Percentiles rank a stretch among this genome's conserved stretches.
Evolutionary conservation across 2,797 vertebrate species (phyloP).

Genomic region (Corythornis leucogaster): DNA sequence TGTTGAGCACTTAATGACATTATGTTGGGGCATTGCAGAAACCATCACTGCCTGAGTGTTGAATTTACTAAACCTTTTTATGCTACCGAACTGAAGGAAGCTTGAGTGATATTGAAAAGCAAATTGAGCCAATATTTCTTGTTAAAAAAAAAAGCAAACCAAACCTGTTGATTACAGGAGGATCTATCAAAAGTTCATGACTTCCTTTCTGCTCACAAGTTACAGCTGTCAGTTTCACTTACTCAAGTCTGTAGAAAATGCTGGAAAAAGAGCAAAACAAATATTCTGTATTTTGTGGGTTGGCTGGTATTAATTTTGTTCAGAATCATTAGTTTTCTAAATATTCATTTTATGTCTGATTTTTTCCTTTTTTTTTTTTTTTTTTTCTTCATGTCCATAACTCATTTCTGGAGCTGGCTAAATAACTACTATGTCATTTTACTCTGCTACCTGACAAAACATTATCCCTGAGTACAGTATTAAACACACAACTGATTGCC

Average conservation of each 20-base stretch:
- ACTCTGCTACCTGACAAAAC: background rate
- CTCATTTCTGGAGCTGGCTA: background rate
- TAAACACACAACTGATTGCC: background rate
- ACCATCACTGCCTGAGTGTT: slow-evolving; percentile 59
- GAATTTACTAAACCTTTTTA: slow-evolving; percentile 75
- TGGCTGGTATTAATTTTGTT: slow-evolving; percentile 11
- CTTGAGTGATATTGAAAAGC: slow-evolving; percentile 53
- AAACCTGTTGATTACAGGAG: slow-evolving; percentile 74
- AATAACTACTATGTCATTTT: background rate
- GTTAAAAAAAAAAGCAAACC: background rate
- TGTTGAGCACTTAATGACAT: slow-evolving; percentile 81
- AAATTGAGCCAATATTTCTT: slow-evolving; percentile 71
- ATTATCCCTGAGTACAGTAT: background rate
- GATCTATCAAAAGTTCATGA: slow-evolving; percentile 29
- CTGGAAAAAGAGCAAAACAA: background rate
- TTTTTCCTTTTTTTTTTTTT: background rate
- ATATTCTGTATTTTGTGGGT: background rate
- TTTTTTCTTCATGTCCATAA: background rate
- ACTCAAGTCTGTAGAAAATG: background rate
- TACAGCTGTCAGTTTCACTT: slow-evolving; percentile 20
- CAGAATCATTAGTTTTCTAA: slow-evolving; percentile 12
- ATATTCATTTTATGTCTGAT: background rate
- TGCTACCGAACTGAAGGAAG: slow-evolving; percentile 57
- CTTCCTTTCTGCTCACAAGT: background rate
- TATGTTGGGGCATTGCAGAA: slow-evolving; percentile 75